Base-by-base conservation (phyloP, 2,113 vertebrate species). In the Syrmaticus mikado region DNA sequence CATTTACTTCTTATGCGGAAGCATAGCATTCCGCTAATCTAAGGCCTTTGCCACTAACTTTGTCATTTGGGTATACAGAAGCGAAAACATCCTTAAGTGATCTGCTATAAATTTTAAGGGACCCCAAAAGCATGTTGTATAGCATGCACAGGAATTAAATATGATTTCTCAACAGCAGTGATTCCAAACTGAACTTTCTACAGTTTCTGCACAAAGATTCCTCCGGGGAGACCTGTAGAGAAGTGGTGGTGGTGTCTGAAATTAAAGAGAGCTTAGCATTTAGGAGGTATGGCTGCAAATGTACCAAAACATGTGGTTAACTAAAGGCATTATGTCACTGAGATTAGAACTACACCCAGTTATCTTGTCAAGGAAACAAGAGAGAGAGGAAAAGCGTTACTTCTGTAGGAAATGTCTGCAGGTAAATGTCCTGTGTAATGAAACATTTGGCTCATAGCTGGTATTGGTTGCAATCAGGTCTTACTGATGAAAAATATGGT, bases 401-500 rank as follows among this genome's bases (percentile, higher is more conserved):
- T 85, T 64, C 20, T 36, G 32, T 41, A 40, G 14, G 30, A 53
- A 87, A 17, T 41, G 32, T 70, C 40, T 9, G 22, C 48, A 72
- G 18, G n/a, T 85, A 70, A 60, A 30, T 58, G 71, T 92, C 19
- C 36, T 38, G 15, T 8, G 2, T 43, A 89, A 61, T 53, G 40
- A 91, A 85, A 82, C 19, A 57, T 89, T 88, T 95, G 90, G 36
- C 46, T 90, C 57, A 58, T 32, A 93, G 61, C 28, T 85, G 74
- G 34, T 2, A 1, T 17, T 75, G 30, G 60, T 93, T 86, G 21
- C 77, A 96, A 93, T 94, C 75, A 95, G 85, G 85, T 94, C 83
- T 60, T 86, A 67, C 36, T 94, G 66, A 62, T 78, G 92, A 57
- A 95, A 96, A 96, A 82, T 74, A 82, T 11, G 28, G 41, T 46